phyloP scores from a whole-genome alignment of 2,797 vertebrate genomes.

The Holocentrus rufus region DNA sequence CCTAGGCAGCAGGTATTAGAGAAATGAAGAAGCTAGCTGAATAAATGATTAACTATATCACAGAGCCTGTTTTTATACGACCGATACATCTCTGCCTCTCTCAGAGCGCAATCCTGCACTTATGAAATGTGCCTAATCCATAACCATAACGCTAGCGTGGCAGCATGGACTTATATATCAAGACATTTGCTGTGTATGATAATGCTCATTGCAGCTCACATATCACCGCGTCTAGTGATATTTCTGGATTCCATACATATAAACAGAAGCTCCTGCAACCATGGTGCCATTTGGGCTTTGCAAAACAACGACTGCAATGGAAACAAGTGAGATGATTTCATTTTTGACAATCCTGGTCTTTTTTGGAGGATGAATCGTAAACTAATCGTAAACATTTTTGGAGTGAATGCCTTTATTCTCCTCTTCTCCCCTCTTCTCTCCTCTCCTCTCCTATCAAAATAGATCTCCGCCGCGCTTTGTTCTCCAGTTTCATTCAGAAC shows the following conservation, averaged over 20 bases:
- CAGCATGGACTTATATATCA: conserved; percentile 67
- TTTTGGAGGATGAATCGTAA: too few relatives aligned
- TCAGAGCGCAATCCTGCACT: conserved; percentile 67
- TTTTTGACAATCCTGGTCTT: too few relatives aligned
- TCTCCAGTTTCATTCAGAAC: conserved; percentile 87
- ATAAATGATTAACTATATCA: conserved; percentile 79
- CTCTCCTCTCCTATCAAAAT: conserved; percentile 76
- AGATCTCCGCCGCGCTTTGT: conserved; percentile 78
- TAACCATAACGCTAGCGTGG: conserved; percentile 75
- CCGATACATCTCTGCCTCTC: conserved; percentile 78
- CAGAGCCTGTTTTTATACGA: conserved; percentile 72
- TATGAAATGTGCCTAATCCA: conserved; percentile 77
- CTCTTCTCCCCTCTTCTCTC: conserved; percentile 20
- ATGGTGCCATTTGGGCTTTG: conserved; percentile 15
- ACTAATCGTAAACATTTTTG: too few relatives aligned
- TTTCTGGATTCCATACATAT: conserved; percentile 26
- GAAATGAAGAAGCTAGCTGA: conserved; percentile 72
- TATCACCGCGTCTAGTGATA: conserved; percentile 49
- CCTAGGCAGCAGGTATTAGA: conserved; percentile 57
- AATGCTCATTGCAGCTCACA: conserved; percentile 69
- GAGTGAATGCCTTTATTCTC: not conserved
- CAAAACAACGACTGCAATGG: conserved; percentile 14
- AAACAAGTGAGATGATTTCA: too few relatives aligned
- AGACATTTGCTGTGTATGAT: conserved; percentile 70
- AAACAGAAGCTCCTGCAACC: conserved; percentile 57